Evolutionary conservation across 2,888 invertebrate genomes (phyloP).

Genomic region (Heliconius ethilla): DNA sequence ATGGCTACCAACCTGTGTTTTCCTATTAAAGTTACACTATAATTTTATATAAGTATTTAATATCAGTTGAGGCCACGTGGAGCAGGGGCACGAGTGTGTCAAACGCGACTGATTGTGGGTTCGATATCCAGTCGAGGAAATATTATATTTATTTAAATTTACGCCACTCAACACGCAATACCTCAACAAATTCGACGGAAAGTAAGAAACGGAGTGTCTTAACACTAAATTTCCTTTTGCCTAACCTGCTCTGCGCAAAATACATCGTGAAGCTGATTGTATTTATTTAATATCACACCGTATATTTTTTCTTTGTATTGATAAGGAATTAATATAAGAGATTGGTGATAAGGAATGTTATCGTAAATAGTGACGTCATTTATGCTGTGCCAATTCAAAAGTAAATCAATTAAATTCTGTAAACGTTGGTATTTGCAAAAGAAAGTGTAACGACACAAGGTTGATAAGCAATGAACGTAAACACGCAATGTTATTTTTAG

Average conservation of each 20-base stretch:
- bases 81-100: no score
- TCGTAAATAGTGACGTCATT: not conserved
- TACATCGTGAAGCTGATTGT: not conserved
- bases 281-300: not conserved
- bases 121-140: no score
- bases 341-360: not conserved
- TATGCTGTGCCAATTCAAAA: not conserved
- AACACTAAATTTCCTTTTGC: no score
- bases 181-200: no score
- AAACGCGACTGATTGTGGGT: no score
- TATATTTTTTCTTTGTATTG: not conserved
- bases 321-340: not conserved
- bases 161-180: no score
- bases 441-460: conserved; percentile 1
- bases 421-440: not conserved
- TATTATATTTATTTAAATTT: no score
- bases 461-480: conserved; percentile 3
- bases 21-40: conserved; percentile 5
- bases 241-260: no score
- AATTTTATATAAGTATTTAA: not conserved
- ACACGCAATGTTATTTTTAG: conserved; percentile 14
- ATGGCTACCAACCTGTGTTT: conserved; percentile 23
- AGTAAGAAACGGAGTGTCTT: no score
- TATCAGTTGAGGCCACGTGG: no score
- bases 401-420: not conserved